phyloP scores from a whole-genome alignment of 2,113 vertebrate species.

The Phaethornis superciliosus region DNA sequence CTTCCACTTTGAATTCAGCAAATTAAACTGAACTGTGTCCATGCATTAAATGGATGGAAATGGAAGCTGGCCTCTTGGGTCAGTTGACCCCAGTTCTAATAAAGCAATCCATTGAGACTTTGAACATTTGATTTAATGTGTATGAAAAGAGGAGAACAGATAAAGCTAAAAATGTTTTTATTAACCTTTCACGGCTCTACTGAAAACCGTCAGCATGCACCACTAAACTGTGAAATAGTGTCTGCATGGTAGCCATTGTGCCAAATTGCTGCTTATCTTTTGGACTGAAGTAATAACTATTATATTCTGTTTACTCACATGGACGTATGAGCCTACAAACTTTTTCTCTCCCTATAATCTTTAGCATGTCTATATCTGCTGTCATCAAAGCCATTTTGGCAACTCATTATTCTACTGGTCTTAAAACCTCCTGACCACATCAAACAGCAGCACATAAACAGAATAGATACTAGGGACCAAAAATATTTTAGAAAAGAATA shows the following conservation, averaged over 20 bases:
- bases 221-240: conserved; percentile 89
- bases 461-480: not conserved
- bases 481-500: not conserved
- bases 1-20: conserved; percentile 66
- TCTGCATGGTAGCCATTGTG: conserved; percentile 74
- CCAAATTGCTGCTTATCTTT: conserved; percentile 60
- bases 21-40: conserved; percentile 76
- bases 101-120: conserved; percentile 76
- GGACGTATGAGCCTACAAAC: conserved; percentile 32
- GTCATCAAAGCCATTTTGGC: not conserved
- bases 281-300: conserved; percentile 67
- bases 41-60: conserved; percentile 76
- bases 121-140: conserved; percentile 81
- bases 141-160: conserved; percentile 70
- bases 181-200: conserved; percentile 83
- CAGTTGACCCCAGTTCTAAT: conserved; percentile 71
- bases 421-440: conserved; percentile 5
- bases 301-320: conserved; percentile 44
- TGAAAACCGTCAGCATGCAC: conserved; percentile 76
- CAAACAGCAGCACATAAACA: not conserved
- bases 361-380: not conserved
- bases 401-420: not conserved
- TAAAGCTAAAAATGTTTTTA: conserved; percentile 83
- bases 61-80: conserved; percentile 71
- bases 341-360: conserved; percentile 20